Evolutionary conservation across 2,888 invertebrate species (phyloP), one percentile per base, ranked within the genome.

Genomic region (Heliconius erato): DNA sequence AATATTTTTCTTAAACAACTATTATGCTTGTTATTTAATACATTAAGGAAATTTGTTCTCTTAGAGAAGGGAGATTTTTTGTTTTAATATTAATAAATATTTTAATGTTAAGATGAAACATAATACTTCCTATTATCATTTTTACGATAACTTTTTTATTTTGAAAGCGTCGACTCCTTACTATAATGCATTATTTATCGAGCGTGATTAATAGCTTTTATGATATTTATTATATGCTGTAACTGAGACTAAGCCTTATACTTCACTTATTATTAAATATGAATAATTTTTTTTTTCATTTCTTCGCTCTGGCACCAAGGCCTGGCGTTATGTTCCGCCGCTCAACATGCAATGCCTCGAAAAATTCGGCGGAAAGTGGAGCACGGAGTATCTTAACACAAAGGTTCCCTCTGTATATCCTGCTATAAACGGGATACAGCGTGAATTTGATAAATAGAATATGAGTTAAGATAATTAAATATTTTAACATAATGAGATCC

Each of bases 141-240:
- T 76, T 63, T 26, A 59, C 35, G 14, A 76, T n/a, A n/a, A 19
- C 4, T n/a, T 59, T 59, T 16, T 35, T 35, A 35, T n/a, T n/a
- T 3, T 59, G 5, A n/a, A 32, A n/a, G 14, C 6, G 12, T 54
- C 28, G 74, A 23, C 23, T 59, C 23, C 54, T 14, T 74, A 59
- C 7, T 59, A 74, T 74, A 59, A 74, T 59, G 59, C n/a, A 54
- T 35, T 74, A 74, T 74, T 74, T 74, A 59, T 74, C 32, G 74
- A 74, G 74, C 54, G 59, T 74, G 35, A 28, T 59, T 12, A 59
- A 59, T 74, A 59, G 59, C 35, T 74, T 67, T 67, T 74, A 35
- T 26, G 12, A 59, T 44, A 72, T 44, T 44, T 32, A 74, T 74
- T 6, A 59, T 74, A 59, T 35, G 6, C 32, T 35, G 7, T 59